Evolutionary conservation across 2,113 vertebrate species (phyloP), one percentile per base, ranked within the genome.

Genomic region (Salminus brasiliensis): DNA sequence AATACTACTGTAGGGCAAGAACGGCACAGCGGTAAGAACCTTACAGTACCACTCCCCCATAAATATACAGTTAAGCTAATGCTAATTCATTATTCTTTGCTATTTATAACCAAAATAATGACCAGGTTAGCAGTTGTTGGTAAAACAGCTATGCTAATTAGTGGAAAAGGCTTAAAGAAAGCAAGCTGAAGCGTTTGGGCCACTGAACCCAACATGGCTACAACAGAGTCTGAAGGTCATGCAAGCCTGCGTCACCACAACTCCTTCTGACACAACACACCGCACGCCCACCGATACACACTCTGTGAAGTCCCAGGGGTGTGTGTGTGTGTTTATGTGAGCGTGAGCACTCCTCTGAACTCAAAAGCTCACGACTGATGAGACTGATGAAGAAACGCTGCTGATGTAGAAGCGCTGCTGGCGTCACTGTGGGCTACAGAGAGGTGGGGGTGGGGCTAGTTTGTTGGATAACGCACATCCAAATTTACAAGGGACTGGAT

Each of bases 141-240:
- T 53, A 1, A 53, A 49, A 45, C 15, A 43, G 41, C 41, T 49
- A 2, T 21, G 15, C 5, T 53, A 53, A 23, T n/a, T 23, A 5
- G 5, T 5, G 49, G n/a, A 53, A 53, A 53, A 65, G 30, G 62
- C 1, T 65, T 34, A 36, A 65, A 18, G 7, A n/a, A 66, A 39
- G 34, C 62, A 66, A n/a, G 34, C 62, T 39, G 62, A 66, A n/a
- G 62, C 11, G 21, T 39, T 39, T 21, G 30, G 13, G 60, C 30
- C 15, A 18, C 0, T 16, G 60, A 63, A 18, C 30, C 0, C 16
- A 34, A 30, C 13, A 63, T 7, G 18, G 30, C 30, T 5, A 52
- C 47, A 52, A 43, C 21, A 18, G n/a, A 29, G 23, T 68, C 41
- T 43, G 34, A 39, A 60, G 71, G 71, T 59, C 71, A 73, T 27